Evolutionary conservation across 2,797 vertebrate genomes (phyloP).

Genomic region (Distichodus sexfasciatus): DNA sequence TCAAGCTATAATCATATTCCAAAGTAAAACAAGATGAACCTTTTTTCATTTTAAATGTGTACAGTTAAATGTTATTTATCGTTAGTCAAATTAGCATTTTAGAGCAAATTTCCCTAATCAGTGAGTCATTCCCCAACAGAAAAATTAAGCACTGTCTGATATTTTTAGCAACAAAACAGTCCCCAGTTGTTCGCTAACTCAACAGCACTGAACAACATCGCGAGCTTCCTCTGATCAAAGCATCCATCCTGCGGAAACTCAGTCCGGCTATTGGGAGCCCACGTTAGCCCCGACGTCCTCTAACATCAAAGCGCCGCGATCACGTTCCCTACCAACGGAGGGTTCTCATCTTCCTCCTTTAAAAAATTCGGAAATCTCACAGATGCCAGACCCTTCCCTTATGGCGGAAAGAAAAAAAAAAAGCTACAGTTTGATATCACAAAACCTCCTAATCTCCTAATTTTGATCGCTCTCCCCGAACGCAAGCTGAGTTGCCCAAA

Average conservation of each 20-base stretch:
- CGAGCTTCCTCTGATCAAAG: conserved; percentile 23
- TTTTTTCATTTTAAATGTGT: no score
- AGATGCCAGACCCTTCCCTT: background rate
- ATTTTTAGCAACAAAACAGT: conserved; percentile 22
- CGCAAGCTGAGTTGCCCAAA: background rate
- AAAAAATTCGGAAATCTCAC: conserved; percentile 15
- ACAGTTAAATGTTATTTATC: no score
- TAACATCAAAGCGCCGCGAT: background rate
- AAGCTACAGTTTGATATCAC: conserved; percentile 29
- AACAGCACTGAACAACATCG: conserved; percentile 3
- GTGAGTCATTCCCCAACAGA: background rate
- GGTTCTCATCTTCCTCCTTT: background rate
- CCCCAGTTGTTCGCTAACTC: conserved; percentile 1
- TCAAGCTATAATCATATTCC: no score
- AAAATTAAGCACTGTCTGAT: background rate
- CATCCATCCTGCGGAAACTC: background rate
- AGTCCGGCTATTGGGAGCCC: background rate
- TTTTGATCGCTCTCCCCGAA: conserved; percentile 35
- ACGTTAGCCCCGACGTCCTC: no score
- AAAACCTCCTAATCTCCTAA: conserved; percentile 11
- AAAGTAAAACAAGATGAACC: no score
- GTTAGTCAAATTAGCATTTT: no score
- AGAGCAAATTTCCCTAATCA: background rate
- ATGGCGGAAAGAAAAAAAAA: conserved; percentile 12
- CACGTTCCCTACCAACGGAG: background rate